Evolutionary conservation across 2,113 vertebrate species (phyloP).

Genomic region (Pampusana beccarii): DNA sequence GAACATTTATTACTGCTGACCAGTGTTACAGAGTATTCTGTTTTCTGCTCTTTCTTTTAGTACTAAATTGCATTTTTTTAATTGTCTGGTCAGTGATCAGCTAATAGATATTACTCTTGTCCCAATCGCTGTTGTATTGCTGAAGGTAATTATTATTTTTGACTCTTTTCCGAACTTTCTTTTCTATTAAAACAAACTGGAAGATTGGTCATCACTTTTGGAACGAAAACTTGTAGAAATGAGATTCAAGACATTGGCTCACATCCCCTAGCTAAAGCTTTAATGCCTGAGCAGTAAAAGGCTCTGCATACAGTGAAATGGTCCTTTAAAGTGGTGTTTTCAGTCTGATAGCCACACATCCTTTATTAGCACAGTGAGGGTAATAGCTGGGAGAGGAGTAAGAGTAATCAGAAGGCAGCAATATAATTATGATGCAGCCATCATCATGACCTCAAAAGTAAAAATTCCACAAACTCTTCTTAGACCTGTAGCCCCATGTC

Average conservation of each 20-base stretch:
- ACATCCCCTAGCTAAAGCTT: not conserved
- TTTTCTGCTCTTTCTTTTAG: not conserved
- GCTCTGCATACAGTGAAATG: not conserved
- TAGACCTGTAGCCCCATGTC: not conserved
- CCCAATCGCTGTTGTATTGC: not conserved
- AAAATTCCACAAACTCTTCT: not conserved
- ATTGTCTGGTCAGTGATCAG: not conserved
- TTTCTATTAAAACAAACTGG: not conserved
- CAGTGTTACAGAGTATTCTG: not conserved
- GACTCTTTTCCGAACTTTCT: not conserved
- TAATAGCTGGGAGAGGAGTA: not conserved
- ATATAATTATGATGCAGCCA: not conserved
- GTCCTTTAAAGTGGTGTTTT: not conserved
- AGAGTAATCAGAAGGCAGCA: fast-evolving
- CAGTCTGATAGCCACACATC: not conserved
- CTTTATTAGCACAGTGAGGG: not conserved
- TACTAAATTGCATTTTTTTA: not conserved
- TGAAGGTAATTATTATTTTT: not conserved
- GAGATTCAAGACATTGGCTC: not conserved
- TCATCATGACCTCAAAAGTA: not conserved
- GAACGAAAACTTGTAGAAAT: not conserved
- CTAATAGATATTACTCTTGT: not conserved
- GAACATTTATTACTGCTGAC: not conserved
- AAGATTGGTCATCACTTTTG: not conserved
- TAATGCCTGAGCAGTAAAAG: not conserved